Evolutionary conservation across 2,888 invertebrate genomes (phyloP), one percentile per base, ranked within the genome.

Genomic region (Galeopsomyia nigrocyanea): DNA sequence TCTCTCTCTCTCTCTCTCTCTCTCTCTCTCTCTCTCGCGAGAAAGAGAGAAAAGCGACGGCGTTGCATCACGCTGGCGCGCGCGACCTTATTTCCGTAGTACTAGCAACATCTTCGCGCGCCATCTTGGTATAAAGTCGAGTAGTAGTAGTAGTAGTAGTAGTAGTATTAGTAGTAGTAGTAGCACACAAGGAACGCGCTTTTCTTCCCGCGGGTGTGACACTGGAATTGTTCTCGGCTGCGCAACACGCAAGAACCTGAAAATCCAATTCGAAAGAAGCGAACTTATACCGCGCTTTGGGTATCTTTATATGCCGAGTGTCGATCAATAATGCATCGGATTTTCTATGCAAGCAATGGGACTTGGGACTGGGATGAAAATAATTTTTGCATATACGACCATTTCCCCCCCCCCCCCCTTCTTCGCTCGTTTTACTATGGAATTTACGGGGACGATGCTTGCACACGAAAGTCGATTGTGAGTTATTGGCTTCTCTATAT

Each of bases 401-500:
- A 21, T 55, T 39, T 55, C 6, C 7, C 31, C n/a, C 10, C 26
- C 10, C 10, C 13, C 39, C 7, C 1, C 1, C 7, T 5, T 39
- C 7, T 13, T 9, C 39, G 1, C 39, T 39, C 7, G 39, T 13
- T 10, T 39, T 72, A 72, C 62, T 68, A 10, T 39, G 63, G 47
- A 68, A 68, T 71, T 67, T 68, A 55, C 17, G 19, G 47, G 63
- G 57, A 39, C 16, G 49, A 26, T 21, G 67, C 39, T 47, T 19
- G 17, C 17, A 9, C 16, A 9, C n/a, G 51, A 39, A 39, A 39
- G 22, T 62, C 19, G 53, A 53, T 56, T 58, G 50, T 68, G 47
- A 72, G 63, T 53, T 72, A 68, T 68, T 68, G 31, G 53, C n/a
- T 57, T n/a, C 21, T 72, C 63, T 63, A 68, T 64, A 58, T 72